Evolutionary conservation across 1,140 invertebrate species (phyloP).

Genomic region (Eurosta solidaginis): DNA sequence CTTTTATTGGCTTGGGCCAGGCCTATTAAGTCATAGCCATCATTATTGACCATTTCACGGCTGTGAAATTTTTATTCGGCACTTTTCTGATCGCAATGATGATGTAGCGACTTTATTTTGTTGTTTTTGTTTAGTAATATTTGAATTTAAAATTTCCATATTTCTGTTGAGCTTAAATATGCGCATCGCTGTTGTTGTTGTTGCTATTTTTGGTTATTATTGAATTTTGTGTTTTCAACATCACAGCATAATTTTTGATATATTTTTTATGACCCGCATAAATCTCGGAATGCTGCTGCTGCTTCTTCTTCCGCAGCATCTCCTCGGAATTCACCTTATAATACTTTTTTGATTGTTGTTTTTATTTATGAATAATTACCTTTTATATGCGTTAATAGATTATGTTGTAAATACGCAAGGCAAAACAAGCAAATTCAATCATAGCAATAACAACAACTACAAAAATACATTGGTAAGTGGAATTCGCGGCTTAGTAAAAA

Average conservation of each 20-base stretch:
- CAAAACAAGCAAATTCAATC: slow-evolving; percentile 19
- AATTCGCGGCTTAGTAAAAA: no score
- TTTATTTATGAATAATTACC: neutral
- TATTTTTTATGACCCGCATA: no score
- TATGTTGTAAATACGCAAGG: slow-evolving; percentile 14
- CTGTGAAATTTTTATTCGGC: slow-evolving; percentile 16
- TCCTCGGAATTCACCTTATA: neutral
- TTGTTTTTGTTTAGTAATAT: neutral
- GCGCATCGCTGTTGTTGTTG: neutral
- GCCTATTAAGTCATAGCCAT: slow-evolving; percentile 58
- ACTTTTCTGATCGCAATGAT: neutral
- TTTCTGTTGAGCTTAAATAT: neutral
- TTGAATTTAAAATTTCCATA: slow-evolving; percentile 22
- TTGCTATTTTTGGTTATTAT: neutral
- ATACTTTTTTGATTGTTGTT: neutral
- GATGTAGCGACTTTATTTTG: neutral
- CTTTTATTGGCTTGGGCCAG: slow-evolving; percentile 55
- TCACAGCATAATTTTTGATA: slow-evolving; percentile 18
- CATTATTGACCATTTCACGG: slow-evolving; percentile 30
- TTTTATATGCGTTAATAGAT: neutral
- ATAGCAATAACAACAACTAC: neutral
- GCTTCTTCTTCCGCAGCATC: neutral
- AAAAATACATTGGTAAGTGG: neutral
- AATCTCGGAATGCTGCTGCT: no score
- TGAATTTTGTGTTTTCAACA: neutral